Conservation (phyloP, 2,113 vertebrate species). For the Genyomyrus donnyi region DNA sequence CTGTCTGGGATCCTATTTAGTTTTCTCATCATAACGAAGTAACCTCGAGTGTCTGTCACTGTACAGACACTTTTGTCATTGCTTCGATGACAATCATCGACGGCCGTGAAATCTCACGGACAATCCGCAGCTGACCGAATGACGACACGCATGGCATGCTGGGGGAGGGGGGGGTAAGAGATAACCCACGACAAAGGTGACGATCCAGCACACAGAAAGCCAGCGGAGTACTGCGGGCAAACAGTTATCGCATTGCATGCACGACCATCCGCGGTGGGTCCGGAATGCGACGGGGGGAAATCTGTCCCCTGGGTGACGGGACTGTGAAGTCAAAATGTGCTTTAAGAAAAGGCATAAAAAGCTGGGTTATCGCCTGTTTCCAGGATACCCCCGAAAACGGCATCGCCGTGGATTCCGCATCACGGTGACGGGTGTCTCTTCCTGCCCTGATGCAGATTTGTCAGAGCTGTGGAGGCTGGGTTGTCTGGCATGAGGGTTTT, state of each 20-base stretch:
- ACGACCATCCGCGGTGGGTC: background rate
- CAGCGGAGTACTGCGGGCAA: background rate
- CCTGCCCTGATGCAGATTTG: background rate
- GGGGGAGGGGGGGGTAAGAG: background rate
- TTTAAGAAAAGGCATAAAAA: background rate
- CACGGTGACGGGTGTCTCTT: background rate
- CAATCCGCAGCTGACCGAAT: background rate
- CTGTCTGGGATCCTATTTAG: background rate
- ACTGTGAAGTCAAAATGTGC: slow-evolving; percentile 8
- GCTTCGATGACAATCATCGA: background rate
- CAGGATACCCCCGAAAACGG: background rate
- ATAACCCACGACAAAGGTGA: background rate
- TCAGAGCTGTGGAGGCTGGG: background rate
- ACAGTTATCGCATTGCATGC: background rate
- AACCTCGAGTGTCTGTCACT: background rate
- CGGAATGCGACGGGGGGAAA: background rate
- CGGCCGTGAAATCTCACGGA: background rate
- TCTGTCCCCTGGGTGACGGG: background rate
- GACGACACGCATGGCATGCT: background rate
- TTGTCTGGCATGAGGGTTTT: background rate
- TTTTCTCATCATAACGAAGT: background rate
- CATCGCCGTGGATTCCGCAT: background rate
- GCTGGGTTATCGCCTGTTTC: background rate
- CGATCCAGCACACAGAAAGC: too few relatives aligned
- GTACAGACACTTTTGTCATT: background rate